Conservation (phyloP, 2,113 vertebrate species). For the Boulengeromyrus knoepffleri region DNA sequence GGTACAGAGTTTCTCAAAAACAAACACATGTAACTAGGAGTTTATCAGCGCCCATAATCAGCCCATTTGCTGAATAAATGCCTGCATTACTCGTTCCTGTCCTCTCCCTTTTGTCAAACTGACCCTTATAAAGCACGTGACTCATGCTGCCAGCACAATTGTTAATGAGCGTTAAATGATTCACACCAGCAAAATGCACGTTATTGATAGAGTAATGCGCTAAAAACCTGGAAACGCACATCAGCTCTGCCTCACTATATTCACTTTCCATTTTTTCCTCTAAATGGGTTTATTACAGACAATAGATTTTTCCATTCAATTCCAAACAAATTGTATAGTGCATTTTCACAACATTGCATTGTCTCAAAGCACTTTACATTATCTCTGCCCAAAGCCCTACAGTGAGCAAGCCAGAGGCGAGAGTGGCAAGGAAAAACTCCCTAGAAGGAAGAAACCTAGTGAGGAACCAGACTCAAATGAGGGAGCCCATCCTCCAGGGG, state of each 20-base stretch:
- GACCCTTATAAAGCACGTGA: background rate
- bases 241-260: background rate
- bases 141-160: background rate
- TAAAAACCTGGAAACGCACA: background rate
- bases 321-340: background rate
- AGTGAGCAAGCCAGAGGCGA: background rate
- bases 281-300: background rate
- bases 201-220: background rate
- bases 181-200: background rate
- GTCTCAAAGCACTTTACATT: background rate
- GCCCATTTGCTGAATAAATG: background rate
- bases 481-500: too few species aligned
- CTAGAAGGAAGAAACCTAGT: background rate
- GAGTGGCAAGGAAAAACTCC: background rate
- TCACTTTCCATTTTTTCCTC: background rate
- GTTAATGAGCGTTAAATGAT: background rate
- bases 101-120: background rate
- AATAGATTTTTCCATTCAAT: background rate
- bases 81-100: background rate
- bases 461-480: background rate
- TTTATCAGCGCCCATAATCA: background rate
- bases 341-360: background rate
- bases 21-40: background rate
- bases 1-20: background rate
- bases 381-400: background rate